These are phyloP conservation scores for Myrmecobius fasciatus DNA, from an alignment of 2,113 vertebrate species.

Conservation along the genomic window DNA sequence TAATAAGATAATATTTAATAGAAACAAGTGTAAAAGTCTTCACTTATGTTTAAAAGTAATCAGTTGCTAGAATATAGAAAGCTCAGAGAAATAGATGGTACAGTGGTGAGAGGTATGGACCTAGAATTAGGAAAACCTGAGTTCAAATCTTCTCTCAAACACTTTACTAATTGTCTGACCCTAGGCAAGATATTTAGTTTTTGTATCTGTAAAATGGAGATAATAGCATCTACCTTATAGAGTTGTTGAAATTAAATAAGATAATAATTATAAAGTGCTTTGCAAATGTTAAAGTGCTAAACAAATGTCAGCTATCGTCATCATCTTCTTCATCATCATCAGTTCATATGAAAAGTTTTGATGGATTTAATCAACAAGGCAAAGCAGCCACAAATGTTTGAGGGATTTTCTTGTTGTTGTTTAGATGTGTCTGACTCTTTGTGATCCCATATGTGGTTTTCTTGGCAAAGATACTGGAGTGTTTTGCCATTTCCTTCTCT, in stretches of 20 bases:
- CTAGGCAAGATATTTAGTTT: not conserved
- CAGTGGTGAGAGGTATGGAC: not conserved
- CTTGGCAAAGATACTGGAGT: not conserved
- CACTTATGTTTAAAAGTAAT: not conserved
- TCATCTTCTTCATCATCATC: not conserved
- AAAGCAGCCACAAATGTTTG: not conserved
- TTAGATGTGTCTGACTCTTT: not conserved
- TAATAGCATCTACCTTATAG: not conserved
- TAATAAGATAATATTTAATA: not conserved
- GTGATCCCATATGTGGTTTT: not conserved
- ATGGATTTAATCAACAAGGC: not conserved
- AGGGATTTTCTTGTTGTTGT: not conserved
- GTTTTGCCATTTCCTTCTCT: not conserved
- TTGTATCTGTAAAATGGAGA: not conserved
- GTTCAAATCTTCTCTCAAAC: not conserved
- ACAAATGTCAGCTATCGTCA: not conserved
- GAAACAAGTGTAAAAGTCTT: not conserved
- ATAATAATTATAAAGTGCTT: not conserved
- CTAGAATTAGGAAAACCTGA: not conserved
- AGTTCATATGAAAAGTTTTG: not conserved
- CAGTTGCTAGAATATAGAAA: not conserved
- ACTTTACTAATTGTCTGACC: not conserved
- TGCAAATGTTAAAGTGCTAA: not conserved
- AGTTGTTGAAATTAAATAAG: not conserved
- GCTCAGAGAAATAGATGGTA: not conserved